Percentiles rank a stretch among this genome's conserved stretches.
Evolutionary conservation across 2,888 invertebrate genomes (phyloP).

Genomic region (Caenorhabditis sp.): DNA sequence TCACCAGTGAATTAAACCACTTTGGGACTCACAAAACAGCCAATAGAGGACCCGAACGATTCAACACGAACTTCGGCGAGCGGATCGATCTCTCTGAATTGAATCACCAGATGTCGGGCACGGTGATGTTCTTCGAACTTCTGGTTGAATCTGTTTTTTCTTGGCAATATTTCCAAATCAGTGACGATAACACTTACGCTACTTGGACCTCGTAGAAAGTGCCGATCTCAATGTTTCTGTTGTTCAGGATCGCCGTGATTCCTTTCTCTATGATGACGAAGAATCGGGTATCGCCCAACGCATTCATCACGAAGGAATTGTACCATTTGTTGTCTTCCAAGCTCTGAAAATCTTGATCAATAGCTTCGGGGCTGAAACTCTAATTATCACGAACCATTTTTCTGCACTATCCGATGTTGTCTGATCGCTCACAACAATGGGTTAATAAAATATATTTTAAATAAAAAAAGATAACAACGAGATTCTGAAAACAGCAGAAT

Average conservation of each 20-base stretch:
- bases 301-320: conserved; percentile 7
- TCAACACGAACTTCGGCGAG: conserved; percentile 8
- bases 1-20: too few species aligned
- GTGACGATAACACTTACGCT: conserved; percentile 16
- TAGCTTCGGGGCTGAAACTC: too few species aligned
- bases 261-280: conserved; percentile 35
- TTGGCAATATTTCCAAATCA: not conserved
- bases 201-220: conserved; percentile 23
- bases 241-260: conserved; percentile 15
- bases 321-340: not conserved
- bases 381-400: too few species aligned
- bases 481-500: too few species aligned
- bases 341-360: conserved; percentile 1
- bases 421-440: too few species aligned
- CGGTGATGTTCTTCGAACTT: not conserved
- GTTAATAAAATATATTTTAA: too few species aligned
- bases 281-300: not conserved
- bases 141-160: conserved; percentile 2
- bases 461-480: too few species aligned
- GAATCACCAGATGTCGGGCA: conserved; percentile 14
- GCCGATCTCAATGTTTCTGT: not conserved
- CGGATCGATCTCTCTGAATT: conserved; percentile 3
- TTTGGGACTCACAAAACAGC: conserved; percentile 11
- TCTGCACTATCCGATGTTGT: too few species aligned
- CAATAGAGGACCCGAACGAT: not conserved